Percentiles rank a stretch among this genome's conserved stretches.
Conservation (phyloP, 2,888 invertebrate genomes). For the Acanthosepion pharaonis region DNA sequence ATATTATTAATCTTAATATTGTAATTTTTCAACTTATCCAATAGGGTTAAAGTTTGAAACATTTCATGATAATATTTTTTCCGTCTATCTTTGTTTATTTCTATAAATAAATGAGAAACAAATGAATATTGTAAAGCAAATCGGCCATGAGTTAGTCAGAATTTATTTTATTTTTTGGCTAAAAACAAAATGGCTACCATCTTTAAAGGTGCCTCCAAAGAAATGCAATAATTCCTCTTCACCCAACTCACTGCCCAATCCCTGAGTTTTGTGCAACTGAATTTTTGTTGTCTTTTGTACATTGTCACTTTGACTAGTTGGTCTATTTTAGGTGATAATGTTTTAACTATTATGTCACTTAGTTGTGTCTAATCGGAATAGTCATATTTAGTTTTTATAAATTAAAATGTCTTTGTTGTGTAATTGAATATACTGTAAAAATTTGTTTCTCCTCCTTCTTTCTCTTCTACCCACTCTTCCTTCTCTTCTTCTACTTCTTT, state of each 20-base stretch:
- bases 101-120: background rate
- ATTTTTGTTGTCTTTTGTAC: background rate
- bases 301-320: background rate
- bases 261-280: background rate
- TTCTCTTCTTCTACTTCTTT: background rate
- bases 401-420: background rate
- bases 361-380: too few species aligned
- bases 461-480: background rate
- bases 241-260: background rate
- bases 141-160: too few species aligned
- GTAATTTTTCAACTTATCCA: background rate
- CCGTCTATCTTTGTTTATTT: background rate
- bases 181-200: too few species aligned
- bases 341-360: too few species aligned
- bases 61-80: background rate
- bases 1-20: background rate
- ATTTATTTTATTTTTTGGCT: too few species aligned
- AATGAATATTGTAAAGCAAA: too few species aligned
- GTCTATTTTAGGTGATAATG: too few species aligned
- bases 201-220: background rate
- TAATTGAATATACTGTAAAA: background rate
- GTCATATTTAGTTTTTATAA: background rate
- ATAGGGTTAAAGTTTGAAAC: background rate
- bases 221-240: background rate
- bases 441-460: background rate